These are phyloP conservation scores for Priocnemis perturbator DNA, from an alignment of 2,888 invertebrate species.

Conservation along the genomic window DNA sequence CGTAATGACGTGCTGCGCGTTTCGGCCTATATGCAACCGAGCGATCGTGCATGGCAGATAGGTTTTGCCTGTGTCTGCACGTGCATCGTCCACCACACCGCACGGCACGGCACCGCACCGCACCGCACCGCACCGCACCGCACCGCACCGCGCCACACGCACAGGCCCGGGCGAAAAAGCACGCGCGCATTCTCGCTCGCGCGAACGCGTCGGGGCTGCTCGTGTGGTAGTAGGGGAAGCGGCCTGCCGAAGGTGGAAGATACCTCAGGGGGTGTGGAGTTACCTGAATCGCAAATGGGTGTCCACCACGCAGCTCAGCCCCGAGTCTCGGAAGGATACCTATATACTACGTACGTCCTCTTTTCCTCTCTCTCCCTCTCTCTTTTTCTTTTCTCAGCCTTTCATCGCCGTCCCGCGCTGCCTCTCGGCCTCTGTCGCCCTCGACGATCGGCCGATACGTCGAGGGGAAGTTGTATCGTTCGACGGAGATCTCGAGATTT, in stretches of 20 bases:
- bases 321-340: conserved; percentile 41
- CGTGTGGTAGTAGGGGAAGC: conserved; percentile 32
- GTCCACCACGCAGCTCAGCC: conserved; percentile 62
- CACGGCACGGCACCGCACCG: too few species aligned
- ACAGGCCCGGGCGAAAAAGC: background rate
- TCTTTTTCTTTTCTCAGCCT: background rate
- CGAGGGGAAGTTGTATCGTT: conserved; percentile 39
- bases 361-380: background rate
- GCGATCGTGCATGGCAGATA: conserved; percentile 72
- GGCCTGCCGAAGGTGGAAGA: conserved; percentile 49
- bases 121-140: too few species aligned
- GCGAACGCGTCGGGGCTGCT: background rate
- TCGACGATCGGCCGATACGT: conserved; percentile 36
- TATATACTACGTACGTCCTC: conserved; percentile 33
- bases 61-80: conserved; percentile 55
- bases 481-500: conserved; percentile 45
- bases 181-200: conserved; percentile 4
- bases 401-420: background rate
- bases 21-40: conserved; percentile 61
- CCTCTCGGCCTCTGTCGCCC: conserved; percentile 27
- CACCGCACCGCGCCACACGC: too few species aligned
- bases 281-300: conserved; percentile 61
- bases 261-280: conserved; percentile 53
- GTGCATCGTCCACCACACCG: conserved; percentile 47
- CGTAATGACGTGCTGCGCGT: conserved; percentile 67